Evolutionary conservation across 1,140 invertebrate species (phyloP).

Genomic region (Capitella teleta): DNA sequence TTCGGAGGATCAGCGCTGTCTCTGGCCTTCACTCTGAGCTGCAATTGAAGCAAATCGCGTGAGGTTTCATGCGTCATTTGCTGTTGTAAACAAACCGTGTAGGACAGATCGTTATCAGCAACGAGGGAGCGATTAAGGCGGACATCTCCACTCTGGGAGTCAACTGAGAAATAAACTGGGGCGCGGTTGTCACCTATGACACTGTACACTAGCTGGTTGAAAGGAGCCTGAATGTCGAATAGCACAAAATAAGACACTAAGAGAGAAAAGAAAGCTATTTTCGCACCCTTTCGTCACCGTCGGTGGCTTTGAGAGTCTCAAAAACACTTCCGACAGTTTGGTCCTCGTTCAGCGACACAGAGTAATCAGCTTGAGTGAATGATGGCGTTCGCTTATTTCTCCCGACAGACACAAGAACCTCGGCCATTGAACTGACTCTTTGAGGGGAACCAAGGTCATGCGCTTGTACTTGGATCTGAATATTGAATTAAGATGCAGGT

Average conservation of each 20-base stretch:
- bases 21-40: slow-evolving; percentile 19
- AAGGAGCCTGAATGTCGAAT: slow-evolving; percentile 10
- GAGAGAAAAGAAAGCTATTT: too few species aligned
- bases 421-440: not conserved
- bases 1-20: slow-evolving; percentile 18
- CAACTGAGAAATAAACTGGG: slow-evolving; percentile 13
- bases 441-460: slow-evolving; percentile 1
- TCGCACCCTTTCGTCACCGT: slow-evolving; percentile 14
- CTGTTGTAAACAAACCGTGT: slow-evolving; percentile 17
- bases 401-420: slow-evolving; percentile 15
- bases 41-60: slow-evolving; percentile 3
- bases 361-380: slow-evolving; percentile 19
- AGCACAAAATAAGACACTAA: too few species aligned
- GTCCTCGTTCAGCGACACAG: slow-evolving; percentile 13
- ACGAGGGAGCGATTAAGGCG: slow-evolving; percentile 12
- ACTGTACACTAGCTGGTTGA: slow-evolving; percentile 12
- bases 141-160: slow-evolving; percentile 14
- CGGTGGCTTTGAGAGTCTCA: slow-evolving; percentile 14
- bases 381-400: slow-evolving; percentile 21
- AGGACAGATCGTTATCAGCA: slow-evolving; percentile 12
- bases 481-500: too few species aligned
- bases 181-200: slow-evolving; percentile 17
- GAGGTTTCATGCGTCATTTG: not conserved
- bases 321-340: slow-evolving; percentile 7
- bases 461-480: slow-evolving; percentile 1